Percentiles rank a stretch among this genome's conserved stretches.
Evolutionary conservation across 2,797 vertebrate genomes (phyloP).

Genomic region (Pyrocephalus nanus): DNA sequence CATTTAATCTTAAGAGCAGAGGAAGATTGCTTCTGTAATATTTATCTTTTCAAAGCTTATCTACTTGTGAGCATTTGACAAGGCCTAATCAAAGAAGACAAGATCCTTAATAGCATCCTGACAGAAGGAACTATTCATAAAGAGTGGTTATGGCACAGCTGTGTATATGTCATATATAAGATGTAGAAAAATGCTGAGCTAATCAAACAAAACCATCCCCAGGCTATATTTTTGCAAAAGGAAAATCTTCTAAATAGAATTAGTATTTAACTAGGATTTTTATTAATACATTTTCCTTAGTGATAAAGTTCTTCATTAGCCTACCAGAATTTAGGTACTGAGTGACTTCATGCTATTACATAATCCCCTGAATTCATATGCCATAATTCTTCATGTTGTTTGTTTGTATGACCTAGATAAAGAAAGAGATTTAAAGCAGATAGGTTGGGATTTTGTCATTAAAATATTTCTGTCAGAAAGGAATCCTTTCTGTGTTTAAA

Average conservation of each 20-base stretch:
- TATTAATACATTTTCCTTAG: background rate
- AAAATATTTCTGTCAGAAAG: background rate
- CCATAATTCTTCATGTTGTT: background rate
- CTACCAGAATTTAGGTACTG: background rate
- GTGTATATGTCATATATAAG: background rate
- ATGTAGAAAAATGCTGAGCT: constrained; percentile 1
- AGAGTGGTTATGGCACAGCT: background rate
- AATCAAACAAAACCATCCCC: background rate
- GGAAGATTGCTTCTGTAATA: background rate
- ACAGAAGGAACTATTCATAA: background rate
- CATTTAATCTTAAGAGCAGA: background rate
- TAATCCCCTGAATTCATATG: background rate
- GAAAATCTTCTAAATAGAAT: background rate
- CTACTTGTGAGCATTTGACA: background rate
- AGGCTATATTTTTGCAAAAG: background rate
- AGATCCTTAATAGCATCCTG: background rate
- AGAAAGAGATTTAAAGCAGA: background rate
- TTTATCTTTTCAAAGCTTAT: constrained; percentile 1
- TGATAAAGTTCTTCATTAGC: background rate
- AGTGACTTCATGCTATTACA: background rate
- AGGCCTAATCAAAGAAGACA: constrained; percentile 37
- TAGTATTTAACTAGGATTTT: background rate
- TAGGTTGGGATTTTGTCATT: background rate
- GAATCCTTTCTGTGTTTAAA: background rate
- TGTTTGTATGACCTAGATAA: background rate